Conservation (phyloP, 2,113 vertebrate genomes). For the Actenoides lindsayi region DNA sequence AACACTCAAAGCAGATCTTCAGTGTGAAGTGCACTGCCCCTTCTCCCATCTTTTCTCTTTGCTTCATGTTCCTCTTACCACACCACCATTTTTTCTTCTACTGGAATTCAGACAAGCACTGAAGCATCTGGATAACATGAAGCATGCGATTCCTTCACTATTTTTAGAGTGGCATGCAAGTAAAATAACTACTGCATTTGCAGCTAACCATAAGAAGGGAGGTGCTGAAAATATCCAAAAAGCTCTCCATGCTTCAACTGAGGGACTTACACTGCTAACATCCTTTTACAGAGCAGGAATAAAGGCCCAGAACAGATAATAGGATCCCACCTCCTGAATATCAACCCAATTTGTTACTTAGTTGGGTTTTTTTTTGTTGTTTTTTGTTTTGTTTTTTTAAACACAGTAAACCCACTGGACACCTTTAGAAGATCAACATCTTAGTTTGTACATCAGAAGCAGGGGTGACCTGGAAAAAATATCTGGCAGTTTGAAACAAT, state of each 20-base stretch:
- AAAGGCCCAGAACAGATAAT: not conserved
- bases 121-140: not conserved
- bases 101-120: not conserved
- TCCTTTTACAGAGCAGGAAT: not conserved
- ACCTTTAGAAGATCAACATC: not conserved
- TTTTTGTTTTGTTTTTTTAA: not conserved
- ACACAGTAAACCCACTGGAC: not conserved
- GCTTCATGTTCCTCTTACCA: not conserved
- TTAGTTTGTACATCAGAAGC: not conserved
- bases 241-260: not conserved
- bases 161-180: not conserved
- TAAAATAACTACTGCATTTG: not conserved
- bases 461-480: not conserved
- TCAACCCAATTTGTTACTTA: not conserved
- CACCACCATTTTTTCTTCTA: not conserved
- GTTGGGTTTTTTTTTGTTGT: too few relatives aligned
- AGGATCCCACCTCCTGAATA: not conserved
- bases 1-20: not conserved
- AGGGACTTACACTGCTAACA: not conserved
- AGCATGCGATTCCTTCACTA: not conserved
- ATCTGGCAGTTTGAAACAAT: not conserved
- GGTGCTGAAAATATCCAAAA: not conserved
- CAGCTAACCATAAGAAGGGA: not conserved
- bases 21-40: rapidly evolving
- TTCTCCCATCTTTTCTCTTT: not conserved